Base-by-base conservation (phyloP, 2,797 vertebrate genomes). In the Aulostomus chinensis region DNA sequence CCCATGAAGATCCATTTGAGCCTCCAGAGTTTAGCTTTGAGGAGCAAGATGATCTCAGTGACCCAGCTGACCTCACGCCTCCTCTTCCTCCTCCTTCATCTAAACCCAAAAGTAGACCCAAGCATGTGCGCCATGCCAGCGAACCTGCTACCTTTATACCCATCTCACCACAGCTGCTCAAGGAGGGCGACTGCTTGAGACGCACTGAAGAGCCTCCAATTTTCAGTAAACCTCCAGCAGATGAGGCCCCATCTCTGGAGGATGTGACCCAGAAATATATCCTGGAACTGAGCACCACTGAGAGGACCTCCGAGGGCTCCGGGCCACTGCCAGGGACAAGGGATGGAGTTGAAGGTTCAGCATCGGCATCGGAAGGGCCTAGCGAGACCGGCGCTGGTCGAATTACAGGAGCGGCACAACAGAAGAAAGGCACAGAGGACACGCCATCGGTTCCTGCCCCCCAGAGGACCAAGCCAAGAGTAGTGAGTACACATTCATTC, bases 201-300 rank as follows among this genome's bases (percentile, higher is more conserved):
- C 71, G 76, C 0, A 2, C 64, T 0, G 73, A 80, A 0, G 86
- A 92, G 24, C 62, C 85, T 4, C 0, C 75, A 16, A 60, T 68
- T 6, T 80, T 74, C 1, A 63, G 79, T 0, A 91, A 90, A 45
- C 57, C 84, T 59, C 54, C 87, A 0, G 61, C 61, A 3, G 80
- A 89, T 0, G 90, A 92, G 25, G 84, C 89, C 1, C 94, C 94
- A 0, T 94, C 92, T 0, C 72, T 97, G 39, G 93, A 96, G 78
- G 94, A 95, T 35, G 94, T 93, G 66, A 94, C 94, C 31, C 94
- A 96, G 73, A 93, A 90, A 39, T 95, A 95, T 74, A 92, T 93
- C 83, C 73, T 95, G 73, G 76, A 92, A n/a, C 83, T 92, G 61
- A 89, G 73, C 49, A 52, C 91, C 0, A 35, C 75, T n/a, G 87